Percentiles rank a stretch among this genome's conserved stretches.
Evolutionary conservation across 2,888 invertebrate species (phyloP).

Genomic region (Cheilosia soror): DNA sequence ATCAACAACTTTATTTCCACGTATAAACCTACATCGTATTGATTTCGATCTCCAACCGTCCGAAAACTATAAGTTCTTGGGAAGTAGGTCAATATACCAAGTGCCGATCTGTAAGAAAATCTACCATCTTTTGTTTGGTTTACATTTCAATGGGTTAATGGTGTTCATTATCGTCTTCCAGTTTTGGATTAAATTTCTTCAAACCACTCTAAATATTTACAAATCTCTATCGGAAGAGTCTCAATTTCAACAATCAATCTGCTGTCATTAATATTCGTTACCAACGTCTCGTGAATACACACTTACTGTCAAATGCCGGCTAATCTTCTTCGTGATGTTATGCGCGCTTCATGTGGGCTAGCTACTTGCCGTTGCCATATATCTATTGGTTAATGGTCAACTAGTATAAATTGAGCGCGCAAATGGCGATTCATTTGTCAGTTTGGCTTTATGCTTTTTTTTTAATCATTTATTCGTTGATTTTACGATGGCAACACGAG

Average conservation of each 20-base stretch:
- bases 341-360: conserved; percentile 28
- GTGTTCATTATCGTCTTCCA: background rate
- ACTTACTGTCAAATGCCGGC: conserved; percentile 65
- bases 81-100: conserved; percentile 5
- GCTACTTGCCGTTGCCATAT: conserved; percentile 15
- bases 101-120: background rate
- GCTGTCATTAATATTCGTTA: conserved; percentile 65
- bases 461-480: conserved; percentile 4
- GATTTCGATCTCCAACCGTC: too few relatives aligned
- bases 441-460: conserved; percentile 23
- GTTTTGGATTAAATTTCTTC: conserved; percentile 29
- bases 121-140: background rate
- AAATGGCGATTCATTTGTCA: conserved; percentile 33
- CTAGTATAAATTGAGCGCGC: conserved; percentile 7
- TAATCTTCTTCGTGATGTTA: conserved; percentile 68
- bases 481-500: background rate
- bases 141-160: conserved; percentile 39
- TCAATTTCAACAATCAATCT: conserved; percentile 51
- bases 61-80: background rate
- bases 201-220: conserved; percentile 1
- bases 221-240: conserved; percentile 20
- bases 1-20: too few relatives aligned
- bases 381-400: conserved; percentile 30
- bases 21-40: too few relatives aligned
- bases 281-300: conserved; percentile 53